phyloP scores from a whole-genome alignment of 2,113 vertebrate genomes.

The Hylia prasina region DNA sequence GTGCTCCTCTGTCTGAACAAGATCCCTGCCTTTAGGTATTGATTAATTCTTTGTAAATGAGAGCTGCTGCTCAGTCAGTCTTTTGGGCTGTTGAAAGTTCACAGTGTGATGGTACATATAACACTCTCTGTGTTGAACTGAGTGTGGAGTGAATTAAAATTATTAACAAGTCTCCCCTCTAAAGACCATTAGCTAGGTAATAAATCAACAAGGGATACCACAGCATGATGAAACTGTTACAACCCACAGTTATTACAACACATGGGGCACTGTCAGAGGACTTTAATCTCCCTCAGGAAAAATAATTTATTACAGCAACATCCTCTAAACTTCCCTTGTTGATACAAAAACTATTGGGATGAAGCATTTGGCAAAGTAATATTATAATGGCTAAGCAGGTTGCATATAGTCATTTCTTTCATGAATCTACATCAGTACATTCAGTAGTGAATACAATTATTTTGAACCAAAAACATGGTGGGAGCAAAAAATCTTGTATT shows the following conservation, averaged over 20 bases:
- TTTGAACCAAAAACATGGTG: neutral
- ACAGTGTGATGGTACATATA: neutral
- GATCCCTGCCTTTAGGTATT: neutral
- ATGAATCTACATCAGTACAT: neutral
- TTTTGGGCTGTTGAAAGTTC: conserved; percentile 1
- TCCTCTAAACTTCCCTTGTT: conserved; percentile 3
- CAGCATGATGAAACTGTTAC: conserved; percentile 28
- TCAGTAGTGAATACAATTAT: neutral
- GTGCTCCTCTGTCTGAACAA: neutral
- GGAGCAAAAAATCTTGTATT: neutral
- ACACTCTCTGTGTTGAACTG: neutral
- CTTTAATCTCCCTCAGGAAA: conserved; percentile 9
- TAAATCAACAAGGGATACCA: conserved; percentile 43
- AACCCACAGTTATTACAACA: conserved; percentile 52
- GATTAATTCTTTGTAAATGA: conserved; percentile 17
- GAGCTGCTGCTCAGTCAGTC: conserved; percentile 6
- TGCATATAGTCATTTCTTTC: neutral
- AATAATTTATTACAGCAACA: conserved; percentile 5
- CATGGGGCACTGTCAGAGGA: conserved; percentile 33
- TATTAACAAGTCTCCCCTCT: conserved; percentile 40
- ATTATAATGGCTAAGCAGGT: neutral
- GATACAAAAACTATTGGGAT: neutral
- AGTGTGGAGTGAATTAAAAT: conserved; percentile 40
- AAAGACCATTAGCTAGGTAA: conserved; percentile 28
- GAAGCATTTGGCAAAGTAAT: neutral